Evolutionary conservation across 2,888 invertebrate species (phyloP), one percentile per base, ranked within the genome.

Genomic region (Oscheius sp.): DNA sequence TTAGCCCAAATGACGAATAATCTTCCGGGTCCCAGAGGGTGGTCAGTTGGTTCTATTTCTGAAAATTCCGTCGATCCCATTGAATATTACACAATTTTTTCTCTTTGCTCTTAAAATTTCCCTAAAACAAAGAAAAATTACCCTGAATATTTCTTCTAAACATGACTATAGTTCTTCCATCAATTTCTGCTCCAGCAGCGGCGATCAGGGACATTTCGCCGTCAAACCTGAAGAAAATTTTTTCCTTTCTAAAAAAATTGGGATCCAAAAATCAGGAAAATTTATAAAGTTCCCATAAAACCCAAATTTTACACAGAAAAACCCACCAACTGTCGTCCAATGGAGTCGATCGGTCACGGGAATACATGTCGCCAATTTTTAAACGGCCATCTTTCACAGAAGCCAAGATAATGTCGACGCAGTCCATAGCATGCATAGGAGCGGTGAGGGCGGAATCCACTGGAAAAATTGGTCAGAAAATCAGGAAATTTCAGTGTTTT

Each of bases 31-130:
- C 87, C 87, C 7, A 87, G 72, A 21, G 87, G 87, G 59, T 87
- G 87, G 52, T 87, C 87, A 0, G 87, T 82, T n/a, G 87, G 87
- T 56, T 87, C 87, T 64, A 86, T 84, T 75, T 86, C 86, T 85
- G 75, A 41, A 81, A 72, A 41, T 68, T 46, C 1, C 16, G 13
- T 13, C 13, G 41, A 35, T n/a, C 69, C 5, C 3, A n/a, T 5
- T 18, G 13, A 49, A 49, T n/a, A 3, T 49, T 49, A 49, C 16
- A 49, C 13, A 49, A 49, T 16, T 13, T 49, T 49, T n/a, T n/a
- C n/a, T n/a, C n/a, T n/a, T n/a, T n/a, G n/a, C n/a, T n/a, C 49
- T n/a, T 49, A 49, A 7, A 16, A 49, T 7, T 49, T 49, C 5
- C 3, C 3, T 49, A 49, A 18, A n/a, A 18, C 21, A 45, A 55